Base-by-base conservation (phyloP, 2,797 vertebrate genomes). In the Gobionotothen gibberifrons region DNA sequence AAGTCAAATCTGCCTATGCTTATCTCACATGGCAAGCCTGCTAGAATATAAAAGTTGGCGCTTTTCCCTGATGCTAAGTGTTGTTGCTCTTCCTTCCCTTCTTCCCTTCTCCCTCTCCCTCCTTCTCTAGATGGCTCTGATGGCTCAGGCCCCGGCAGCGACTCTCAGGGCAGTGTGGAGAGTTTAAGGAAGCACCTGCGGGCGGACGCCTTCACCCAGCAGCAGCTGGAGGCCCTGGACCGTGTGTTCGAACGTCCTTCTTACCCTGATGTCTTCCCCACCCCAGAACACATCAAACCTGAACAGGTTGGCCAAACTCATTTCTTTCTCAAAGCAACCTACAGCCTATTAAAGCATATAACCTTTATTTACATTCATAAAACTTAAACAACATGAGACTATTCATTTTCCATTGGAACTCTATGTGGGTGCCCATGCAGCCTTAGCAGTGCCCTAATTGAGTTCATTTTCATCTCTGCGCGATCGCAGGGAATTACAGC, bases 401-500 rank as follows among this genome's bases (percentile, higher is more conserved):
- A 97, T 97, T 98, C 96, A 93, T 98, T 95, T 96, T 95, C 94
- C 95, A 96, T 96, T 96, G 95, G 96, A 98, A 97, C 96, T 97
- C 95, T 92, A 94, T 95, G 94, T 94, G 95, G 96, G 95, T 90
- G 95, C 96, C 96, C 95, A 95, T 96, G 97, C 97, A 97, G 96
- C 96, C 96, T 97, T 97, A 96, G 97, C 96, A 89, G 85, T 91
- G 96, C 94, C 97, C 97, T 99, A 99, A 99, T 98, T 99, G 97
- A 99, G 97, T 99, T 99, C 97, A 99, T 99, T 99, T 99, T 99
- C 97, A 99, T 99, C 98, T 99, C 97, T 97, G 96, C 94, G 95
- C 97, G 93, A 99, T 99, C 98, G 95, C 93, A 94, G 96, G 92
- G 96, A 99, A 99, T 99, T 99, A 99, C 96, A 97, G 95, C 95